Base-by-base conservation (phyloP, 2,888 invertebrate species). In the Apamea crenata region DNA sequence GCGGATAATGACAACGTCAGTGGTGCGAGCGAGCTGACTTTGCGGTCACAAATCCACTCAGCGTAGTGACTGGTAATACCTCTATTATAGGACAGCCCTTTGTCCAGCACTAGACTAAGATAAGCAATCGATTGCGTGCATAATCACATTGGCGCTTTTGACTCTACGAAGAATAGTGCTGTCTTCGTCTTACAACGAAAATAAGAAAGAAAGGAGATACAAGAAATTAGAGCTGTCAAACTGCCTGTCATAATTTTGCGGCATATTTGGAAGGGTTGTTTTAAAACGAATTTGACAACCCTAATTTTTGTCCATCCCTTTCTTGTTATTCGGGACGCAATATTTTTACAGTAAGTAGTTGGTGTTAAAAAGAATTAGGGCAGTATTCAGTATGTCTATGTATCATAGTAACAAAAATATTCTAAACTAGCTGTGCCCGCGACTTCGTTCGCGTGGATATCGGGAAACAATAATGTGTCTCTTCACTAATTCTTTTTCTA, bases 11-110 rank as follows among this genome's bases (percentile, higher is more conserved):
- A 83, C 74, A 72, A 65, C 40, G 74, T 56, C 81, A 73, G 59
- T 81, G 81, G 85, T 75, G 85, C 72, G 68, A 81, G 68, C 32
- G 44, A 69, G 40, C 84, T 82, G 69, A 69, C 25, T 79, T 79
- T 83, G 82, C 65, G 84, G 84, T 69, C 65, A 79, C 80, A 63
- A 79, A 84, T 65, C 44, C 84, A 44, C 66, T 81, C 59, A 70
- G 25, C 80, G 36, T 73, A 59, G 50, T 65, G 66, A 71, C 66
- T 69, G 29, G 32, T 83, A 78, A 83, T 83, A 68, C 56, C 59
- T 59, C 32, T 40, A 65, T 79, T 83, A 44, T 50, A 50, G 21
- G 7, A 65, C 25, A 25, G 29, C 5, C 29, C 16, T 83, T 70
- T 82, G 21, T 44, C 44, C 16, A 61, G 18, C 50, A 66, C 25